These are phyloP conservation scores for Amphibalanus amphitrite DNA, from an alignment of 1,140 invertebrate species.

Conservation along the genomic window DNA sequence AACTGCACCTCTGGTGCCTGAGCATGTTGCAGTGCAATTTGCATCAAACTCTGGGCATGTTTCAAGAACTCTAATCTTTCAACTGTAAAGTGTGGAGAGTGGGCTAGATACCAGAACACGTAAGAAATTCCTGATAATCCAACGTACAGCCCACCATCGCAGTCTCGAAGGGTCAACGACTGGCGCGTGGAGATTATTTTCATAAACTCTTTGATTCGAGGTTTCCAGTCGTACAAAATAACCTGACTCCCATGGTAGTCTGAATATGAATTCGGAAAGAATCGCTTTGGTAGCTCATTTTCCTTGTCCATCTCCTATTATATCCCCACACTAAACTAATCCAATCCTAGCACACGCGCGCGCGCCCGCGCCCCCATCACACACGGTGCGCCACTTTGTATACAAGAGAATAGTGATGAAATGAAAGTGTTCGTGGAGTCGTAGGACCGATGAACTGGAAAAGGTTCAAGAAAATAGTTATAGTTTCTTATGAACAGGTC, in stretches of 20 bases:
- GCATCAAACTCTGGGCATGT: conserved; percentile 22
- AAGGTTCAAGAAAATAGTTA: neutral
- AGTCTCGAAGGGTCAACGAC: conserved; percentile 17
- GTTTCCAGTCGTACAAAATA: neutral
- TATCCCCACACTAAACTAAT: neutral
- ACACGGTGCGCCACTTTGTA: neutral
- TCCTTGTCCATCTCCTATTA: neutral
- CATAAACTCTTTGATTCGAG: neutral
- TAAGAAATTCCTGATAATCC: conserved; percentile 32
- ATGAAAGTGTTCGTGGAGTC: neutral
- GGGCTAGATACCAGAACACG: conserved; percentile 28
- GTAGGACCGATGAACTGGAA: neutral
- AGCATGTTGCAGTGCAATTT: conserved; percentile 21
- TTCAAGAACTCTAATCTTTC: conserved; percentile 22
- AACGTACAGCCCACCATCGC: conserved; percentile 32
- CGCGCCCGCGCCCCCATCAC: too few relatives aligned
- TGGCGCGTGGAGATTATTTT: neutral
- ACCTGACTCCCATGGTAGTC: neutral
- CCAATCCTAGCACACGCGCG: neutral
- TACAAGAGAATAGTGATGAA: neutral
- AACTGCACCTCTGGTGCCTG: conserved; percentile 8
- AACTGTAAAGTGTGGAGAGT: conserved; percentile 19
- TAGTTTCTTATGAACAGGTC: neutral
- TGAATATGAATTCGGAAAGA: neutral
- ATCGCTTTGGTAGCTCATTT: neutral